These are phyloP conservation scores for Ormyrus pomaceus DNA, from an alignment of 2,888 invertebrate species.

Conservation along the genomic window DNA sequence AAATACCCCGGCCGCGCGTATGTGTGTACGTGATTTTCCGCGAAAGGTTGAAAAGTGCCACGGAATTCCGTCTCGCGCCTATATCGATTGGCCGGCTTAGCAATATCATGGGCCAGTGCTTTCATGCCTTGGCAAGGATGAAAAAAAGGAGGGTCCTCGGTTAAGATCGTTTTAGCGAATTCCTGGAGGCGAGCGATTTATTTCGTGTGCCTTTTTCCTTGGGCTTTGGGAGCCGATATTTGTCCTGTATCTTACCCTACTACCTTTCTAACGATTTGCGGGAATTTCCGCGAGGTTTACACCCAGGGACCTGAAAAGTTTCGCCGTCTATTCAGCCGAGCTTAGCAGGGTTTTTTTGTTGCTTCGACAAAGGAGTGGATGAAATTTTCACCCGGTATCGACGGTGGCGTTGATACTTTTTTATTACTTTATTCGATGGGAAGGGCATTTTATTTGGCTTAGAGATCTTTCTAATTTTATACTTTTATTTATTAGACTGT, in stretches of 20 bases:
- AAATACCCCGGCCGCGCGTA: neutral
- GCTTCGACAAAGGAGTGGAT: neutral
- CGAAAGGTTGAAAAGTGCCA: slow-evolving; percentile 11
- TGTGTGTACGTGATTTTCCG: neutral
- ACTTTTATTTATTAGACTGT: too few species aligned
- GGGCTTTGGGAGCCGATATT: too few species aligned
- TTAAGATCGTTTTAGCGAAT: neutral
- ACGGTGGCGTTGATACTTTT: neutral
- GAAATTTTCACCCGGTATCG: slow-evolving; percentile 5
- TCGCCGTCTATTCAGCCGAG: neutral
- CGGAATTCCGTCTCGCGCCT: slow-evolving; percentile 44
- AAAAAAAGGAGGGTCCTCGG: slow-evolving; percentile 13
- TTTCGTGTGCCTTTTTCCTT: neutral
- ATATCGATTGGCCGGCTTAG: slow-evolving; percentile 40
- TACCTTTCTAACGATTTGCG: slow-evolving; percentile 8
- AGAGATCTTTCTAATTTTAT: neutral
- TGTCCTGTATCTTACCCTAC: too few species aligned
- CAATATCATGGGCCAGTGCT: slow-evolving; percentile 51
- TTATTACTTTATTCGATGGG: neutral
- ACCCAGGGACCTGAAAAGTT: neutral
- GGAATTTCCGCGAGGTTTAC: slow-evolving; percentile 6
- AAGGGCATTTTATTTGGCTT: neutral
- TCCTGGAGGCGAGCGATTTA: slow-evolving; percentile 29
- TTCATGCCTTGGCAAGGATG: neutral
- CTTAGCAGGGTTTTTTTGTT: neutral